Evolutionary conservation across 2,113 vertebrate genomes (phyloP), one percentile per base, ranked within the genome.

Genomic region (Tyto alba): DNA sequence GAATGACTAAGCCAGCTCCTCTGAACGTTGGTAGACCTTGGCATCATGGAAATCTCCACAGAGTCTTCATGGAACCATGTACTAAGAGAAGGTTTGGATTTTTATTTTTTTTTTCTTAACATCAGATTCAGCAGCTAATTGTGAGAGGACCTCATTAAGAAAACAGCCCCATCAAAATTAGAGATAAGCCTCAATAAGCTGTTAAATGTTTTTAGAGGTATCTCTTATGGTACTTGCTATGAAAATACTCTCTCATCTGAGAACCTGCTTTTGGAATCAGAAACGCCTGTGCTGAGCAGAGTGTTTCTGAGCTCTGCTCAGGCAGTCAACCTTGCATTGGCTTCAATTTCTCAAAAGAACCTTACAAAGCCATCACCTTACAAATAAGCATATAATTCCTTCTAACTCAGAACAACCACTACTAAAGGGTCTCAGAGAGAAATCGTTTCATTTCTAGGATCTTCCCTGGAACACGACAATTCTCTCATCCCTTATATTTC

Each of bases 1-100:
- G 91, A 89, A 92, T 97, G 96, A 97, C 94, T 97, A 97, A 97
- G 91, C 78, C 78, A 91, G 78, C 91, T 95, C 66, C 69, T 94
- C 84, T 0, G 29, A 96, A 89, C 55, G 77, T 74, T 85, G 56
- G 87, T 93, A 95, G 94, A 95, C 93, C 95, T 95, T 0, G 1
- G 48, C 85, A 93, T 69, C 20, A 8, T 76, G 92, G 96, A 97
- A 96, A 94, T 92, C 96, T 96, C 93, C 89, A 69, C 47, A 89
- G 62, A 95, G 67, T 55, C 78, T 27, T 85, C 74, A 74, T 11
- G 55, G 56, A 96, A 79, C 10, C 0, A 0, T 40, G 29, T 77
- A 95, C 95, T 77, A 93, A 93, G n/a, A 57, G 21, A 91, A 96
- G 91, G 87, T 80, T 73, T 78, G 57, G 53, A 45, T 57, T 87